Evolutionary conservation across 2,113 vertebrate species (phyloP), one percentile per base, ranked within the genome.

Genomic region (Actinemys pallida): DNA sequence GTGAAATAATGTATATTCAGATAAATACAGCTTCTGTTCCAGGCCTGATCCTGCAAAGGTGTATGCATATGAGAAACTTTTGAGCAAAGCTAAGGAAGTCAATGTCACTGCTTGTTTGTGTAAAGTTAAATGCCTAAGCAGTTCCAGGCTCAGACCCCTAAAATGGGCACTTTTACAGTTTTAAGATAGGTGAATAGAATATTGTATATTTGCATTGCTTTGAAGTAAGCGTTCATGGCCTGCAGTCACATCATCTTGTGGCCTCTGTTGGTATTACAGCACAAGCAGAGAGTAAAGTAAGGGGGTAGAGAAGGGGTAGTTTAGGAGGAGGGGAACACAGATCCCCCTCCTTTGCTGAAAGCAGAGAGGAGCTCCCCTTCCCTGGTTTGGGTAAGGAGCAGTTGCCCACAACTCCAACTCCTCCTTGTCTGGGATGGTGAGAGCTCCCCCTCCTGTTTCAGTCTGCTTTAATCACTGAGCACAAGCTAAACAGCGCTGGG

Each of bases 321-420:
- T 35, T 65, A 16, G 62, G 62, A n/a, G 31, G 62, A 35, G 14
- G 10, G 22, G 22, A 31, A 17, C 17, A 5, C 22, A 65, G 39
- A 24, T 19, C 5, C 4, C 14, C 5, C 1, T 65, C 49, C 45
- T 39, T 25, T 76, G n/a, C 54, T 7, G 14, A 31, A 84, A 50
- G 5, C 20, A n/a, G 1, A 65, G 3, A 2, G 0, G 72, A 62
- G 31, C 3, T 84, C 84, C 16, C 69, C 3, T 35, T 35, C 19
- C 29, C 35, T 59, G 29, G 69, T 12, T 29, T 22, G 35, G 22
- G 29, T 5, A 53, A 27, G 4, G 14, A 39, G 3, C 1, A 1
- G 9, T 27, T 81, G 54, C 62, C 72, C 4, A 10, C 3, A 13
- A 75, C n/a, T 0, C 0, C 3, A 0, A 1, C 81, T 45, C 31